Evolutionary conservation across 2,113 vertebrate genomes (phyloP).

Genomic region (Carollia perspicillata): DNA sequence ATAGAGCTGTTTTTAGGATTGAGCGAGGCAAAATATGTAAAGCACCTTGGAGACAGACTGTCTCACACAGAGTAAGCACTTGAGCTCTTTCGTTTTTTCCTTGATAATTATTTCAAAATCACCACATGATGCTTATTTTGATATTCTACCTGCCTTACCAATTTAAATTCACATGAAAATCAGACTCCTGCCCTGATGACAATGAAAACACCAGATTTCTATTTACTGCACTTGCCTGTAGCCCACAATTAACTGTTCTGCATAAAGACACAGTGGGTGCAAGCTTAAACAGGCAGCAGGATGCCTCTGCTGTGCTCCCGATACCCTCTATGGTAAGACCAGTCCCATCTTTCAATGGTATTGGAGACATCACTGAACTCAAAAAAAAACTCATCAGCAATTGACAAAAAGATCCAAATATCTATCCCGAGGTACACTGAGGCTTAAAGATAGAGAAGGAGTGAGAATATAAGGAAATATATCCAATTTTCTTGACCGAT

Average conservation of each 20-base stretch:
- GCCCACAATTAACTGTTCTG: not conserved
- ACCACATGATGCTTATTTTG: not conserved
- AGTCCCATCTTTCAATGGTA: not conserved
- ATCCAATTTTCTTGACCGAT: not conserved
- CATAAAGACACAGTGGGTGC: not conserved
- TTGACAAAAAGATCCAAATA: not conserved
- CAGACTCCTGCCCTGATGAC: not conserved
- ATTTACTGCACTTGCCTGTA: not conserved
- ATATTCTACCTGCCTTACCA: not conserved
- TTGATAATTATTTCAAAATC: slow-evolving; percentile 12
- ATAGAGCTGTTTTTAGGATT: not conserved
- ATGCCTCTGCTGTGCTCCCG: not conserved
- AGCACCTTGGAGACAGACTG: not conserved
- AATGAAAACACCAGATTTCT: not conserved
- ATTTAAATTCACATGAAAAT: slow-evolving; percentile 18
- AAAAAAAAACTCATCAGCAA: not conserved
- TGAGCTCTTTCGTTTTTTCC: not conserved
- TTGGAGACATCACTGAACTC: not conserved
- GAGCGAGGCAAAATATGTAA: not conserved
- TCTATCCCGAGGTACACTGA: not conserved
- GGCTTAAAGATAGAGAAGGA: not conserved
- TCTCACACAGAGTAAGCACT: not conserved
- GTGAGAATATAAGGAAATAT: not conserved
- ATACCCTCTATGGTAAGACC: not conserved
- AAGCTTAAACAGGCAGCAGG: not conserved